Evolutionary conservation across 1,140 invertebrate genomes (phyloP).

Genomic region (Kradibia gibbosae): DNA sequence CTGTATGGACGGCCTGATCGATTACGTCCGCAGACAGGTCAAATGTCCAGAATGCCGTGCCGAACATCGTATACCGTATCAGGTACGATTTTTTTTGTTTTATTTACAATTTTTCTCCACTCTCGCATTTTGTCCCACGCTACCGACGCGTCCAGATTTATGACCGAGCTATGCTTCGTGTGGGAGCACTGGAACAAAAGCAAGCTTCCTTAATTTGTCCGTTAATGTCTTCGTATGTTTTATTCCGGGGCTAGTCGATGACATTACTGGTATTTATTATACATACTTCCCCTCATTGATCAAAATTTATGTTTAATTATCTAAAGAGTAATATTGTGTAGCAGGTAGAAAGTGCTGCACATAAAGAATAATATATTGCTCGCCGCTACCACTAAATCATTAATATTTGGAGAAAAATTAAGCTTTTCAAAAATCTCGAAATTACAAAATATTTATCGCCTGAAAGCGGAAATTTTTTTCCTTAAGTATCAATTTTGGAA

Average conservation of each 20-base stretch:
- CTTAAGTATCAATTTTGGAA: too few species aligned
- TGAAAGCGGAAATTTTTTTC: too few species aligned
- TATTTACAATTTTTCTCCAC: too few species aligned
- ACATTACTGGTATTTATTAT: neutral
- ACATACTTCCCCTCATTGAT: neutral
- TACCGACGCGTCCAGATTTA: too few species aligned
- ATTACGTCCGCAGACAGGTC: conserved; percentile 94
- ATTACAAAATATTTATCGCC: too few species aligned
- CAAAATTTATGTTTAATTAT: neutral
- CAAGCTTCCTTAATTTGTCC: neutral
- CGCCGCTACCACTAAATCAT: too few species aligned
- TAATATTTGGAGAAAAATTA: too few species aligned
- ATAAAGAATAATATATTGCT: too few species aligned
- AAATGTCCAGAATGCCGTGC: conserved; percentile 99
- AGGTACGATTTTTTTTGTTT: conserved; percentile 71
- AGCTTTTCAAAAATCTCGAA: too few species aligned
- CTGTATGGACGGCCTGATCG: conserved; percentile 96
- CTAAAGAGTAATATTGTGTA: neutral
- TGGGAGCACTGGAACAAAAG: too few species aligned
- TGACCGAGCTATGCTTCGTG: too few species aligned
- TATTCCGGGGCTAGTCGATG: neutral
- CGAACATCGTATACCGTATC: conserved; percentile 97
- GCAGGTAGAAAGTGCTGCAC: too few species aligned
- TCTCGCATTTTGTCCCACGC: neutral
- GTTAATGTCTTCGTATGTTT: neutral